Evolutionary conservation across 2,113 vertebrate species (phyloP).

Genomic region (Machaerirhynchus nigripectus): DNA sequence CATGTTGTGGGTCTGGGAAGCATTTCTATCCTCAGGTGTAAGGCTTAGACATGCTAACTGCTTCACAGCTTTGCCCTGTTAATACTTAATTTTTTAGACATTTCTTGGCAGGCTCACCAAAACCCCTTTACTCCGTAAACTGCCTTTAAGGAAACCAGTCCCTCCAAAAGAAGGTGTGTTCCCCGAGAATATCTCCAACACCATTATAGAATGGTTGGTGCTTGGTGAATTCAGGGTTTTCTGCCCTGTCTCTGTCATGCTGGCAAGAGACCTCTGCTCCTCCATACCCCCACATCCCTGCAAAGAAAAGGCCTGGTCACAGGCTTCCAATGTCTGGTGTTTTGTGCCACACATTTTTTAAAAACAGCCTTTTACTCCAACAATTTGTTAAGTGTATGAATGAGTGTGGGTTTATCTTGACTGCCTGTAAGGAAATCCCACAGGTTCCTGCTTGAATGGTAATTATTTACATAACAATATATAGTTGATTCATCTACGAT

Average conservation of each 20-base stretch:
- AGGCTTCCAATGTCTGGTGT: not conserved
- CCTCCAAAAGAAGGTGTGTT: not conserved
- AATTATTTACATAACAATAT: slow-evolving; percentile 57
- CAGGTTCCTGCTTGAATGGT: slow-evolving; percentile 10
- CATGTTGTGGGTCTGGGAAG: not conserved
- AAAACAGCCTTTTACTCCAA: not conserved
- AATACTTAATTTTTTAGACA: not conserved
- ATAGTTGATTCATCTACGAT: not conserved
- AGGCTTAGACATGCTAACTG: not conserved
- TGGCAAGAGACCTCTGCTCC: not conserved
- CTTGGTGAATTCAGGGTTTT: not conserved
- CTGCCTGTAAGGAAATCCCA: slow-evolving; percentile 52
- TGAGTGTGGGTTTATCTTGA: slow-evolving; percentile 43
- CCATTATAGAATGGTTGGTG: not conserved
- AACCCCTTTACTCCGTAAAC: not conserved
- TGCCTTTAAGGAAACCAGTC: not conserved
- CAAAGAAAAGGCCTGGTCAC: not conserved
- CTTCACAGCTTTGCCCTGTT: not conserved
- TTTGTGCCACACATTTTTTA: not conserved
- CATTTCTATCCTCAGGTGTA: not conserved
- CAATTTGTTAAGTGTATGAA: not conserved
- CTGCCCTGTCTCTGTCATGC: not conserved
- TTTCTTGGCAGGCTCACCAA: not conserved
- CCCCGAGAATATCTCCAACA: rapidly evolving
- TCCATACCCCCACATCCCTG: not conserved